Evolutionary conservation across 2,888 invertebrate species (phyloP).

Genomic region (Drosophila anomelani): DNA sequence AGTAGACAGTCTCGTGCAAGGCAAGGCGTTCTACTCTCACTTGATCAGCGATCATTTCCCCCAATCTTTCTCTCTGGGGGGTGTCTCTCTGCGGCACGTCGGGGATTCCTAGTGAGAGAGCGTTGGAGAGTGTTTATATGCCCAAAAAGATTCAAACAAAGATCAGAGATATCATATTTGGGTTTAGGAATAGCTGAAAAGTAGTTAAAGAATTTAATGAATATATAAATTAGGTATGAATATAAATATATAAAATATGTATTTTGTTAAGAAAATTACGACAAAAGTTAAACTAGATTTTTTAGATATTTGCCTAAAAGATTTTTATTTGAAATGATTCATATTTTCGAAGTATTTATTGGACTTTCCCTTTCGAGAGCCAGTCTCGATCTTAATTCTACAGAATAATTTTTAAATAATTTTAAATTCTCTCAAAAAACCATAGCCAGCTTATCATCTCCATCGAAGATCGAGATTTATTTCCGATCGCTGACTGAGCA

Average conservation of each 20-base stretch:
- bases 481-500: conserved; percentile 38
- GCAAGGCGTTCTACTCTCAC: conserved; percentile 18
- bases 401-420: not conserved
- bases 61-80: not conserved
- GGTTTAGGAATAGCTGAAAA: not conserved
- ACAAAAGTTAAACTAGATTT: too few species aligned
- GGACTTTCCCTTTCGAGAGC: too few species aligned
- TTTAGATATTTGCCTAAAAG: too few species aligned
- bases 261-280: too few species aligned
- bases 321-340: too few species aligned
- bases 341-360: too few species aligned
- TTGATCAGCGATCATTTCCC: conserved; percentile 1
- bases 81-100: not conserved
- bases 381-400: too few species aligned
- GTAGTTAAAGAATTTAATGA: too few species aligned
- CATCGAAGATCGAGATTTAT: conserved; percentile 22
- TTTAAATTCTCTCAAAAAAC: not conserved
- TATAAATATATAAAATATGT: not conserved
- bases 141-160: not conserved
- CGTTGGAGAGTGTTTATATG: not conserved
- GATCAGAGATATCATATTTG: not conserved
- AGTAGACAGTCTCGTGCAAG: conserved; percentile 20
- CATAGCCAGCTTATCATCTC: not conserved
- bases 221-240: too few species aligned
- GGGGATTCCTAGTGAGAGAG: not conserved